Evolutionary conservation across 2,888 invertebrate genomes (phyloP).

Genomic region (Eretmocerus hayati): DNA sequence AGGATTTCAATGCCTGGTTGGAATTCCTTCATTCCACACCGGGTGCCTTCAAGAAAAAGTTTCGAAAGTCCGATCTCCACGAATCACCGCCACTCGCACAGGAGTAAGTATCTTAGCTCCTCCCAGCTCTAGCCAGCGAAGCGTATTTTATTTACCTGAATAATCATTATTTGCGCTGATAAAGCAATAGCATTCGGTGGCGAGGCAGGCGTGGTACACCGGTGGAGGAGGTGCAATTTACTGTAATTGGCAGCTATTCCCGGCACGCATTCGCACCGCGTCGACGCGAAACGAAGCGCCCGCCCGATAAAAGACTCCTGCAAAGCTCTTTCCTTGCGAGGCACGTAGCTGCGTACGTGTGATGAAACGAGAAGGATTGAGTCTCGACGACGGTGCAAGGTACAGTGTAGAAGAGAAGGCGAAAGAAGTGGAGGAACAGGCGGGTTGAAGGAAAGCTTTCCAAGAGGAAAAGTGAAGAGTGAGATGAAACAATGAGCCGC

Average conservation of each 20-base stretch:
- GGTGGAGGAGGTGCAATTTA: no score
- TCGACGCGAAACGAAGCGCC: constrained; percentile 7
- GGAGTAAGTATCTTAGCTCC: no score
- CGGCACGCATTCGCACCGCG: constrained; percentile 32
- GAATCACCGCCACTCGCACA: no score
- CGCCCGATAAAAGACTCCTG: constrained; percentile 20
- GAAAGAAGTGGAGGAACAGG: constrained; percentile 10
- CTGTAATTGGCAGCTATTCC: constrained; percentile 42
- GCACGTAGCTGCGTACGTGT: constrained; percentile 16
- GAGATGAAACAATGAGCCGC: no score
- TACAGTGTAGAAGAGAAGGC: constrained; percentile 18
- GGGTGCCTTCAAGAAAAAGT: no score
- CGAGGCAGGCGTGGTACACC: no score
- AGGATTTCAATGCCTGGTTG: no score
- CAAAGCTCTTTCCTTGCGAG: constrained; percentile 11
- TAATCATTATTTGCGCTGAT: constrained; percentile 1
- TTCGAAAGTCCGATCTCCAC: no score
- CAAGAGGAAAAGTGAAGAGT: not conserved
- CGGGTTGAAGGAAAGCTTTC: not conserved
- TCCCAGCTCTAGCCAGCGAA: no score
- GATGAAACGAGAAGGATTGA: constrained; percentile 20
- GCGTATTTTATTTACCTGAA: constrained; percentile 8
- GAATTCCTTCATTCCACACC: no score
- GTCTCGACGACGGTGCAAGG: constrained; percentile 19
- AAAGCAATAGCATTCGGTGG: constrained; percentile 6